Base-by-base conservation (phyloP, 2,888 invertebrate genomes). In the Megaustenia siamemsis region DNA sequence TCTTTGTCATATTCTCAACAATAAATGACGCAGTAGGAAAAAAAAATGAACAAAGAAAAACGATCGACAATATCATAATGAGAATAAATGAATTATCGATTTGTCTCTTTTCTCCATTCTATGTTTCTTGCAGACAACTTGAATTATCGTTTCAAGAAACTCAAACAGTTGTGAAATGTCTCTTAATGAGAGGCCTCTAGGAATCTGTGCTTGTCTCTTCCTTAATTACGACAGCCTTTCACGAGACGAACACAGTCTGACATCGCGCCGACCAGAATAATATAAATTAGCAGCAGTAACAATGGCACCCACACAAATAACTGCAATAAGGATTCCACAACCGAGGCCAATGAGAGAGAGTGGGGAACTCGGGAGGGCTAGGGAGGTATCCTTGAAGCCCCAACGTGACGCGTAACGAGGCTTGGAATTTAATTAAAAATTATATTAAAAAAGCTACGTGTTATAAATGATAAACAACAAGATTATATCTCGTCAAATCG, bases 151-250 rank as follows among this genome's bases (percentile, higher is more conserved):
- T 12, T 10, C 45, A 43, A 71, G n/a, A 28, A 24, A 40, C n/a
- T 0, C 6, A 71, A 71, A 43, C 45, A 12, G 68, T 24, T 38
- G 12, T 35, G 35, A 10, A 32, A 35, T 12, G 18, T 38, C n/a
- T 43, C 71, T 71, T 71, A 71, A 71, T 43, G 71, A 71, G 43
- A 45, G n/a, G 40, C 40, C 43, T 71, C 45, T 12, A 71, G 43
- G n/a, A 43, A 8, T 71, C n/a, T 71, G 24, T n/a, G 40, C n/a
- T 45, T n/a, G 71, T n/a, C 43, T 43, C 28, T 24, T 40, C n/a
- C 43, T 28, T n/a, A 43, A 43, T 71, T 43, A 71, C 10, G n/a
- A 45, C 43, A 43, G 24, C 43, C n/a, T 71, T n/a, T 43, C 71
- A 71, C 8, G 28, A 10, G 12, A 43, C 24, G n/a, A 71, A 38